Base-by-base conservation (phyloP, 2,113 vertebrate species). In the Amia ocellicauda region DNA sequence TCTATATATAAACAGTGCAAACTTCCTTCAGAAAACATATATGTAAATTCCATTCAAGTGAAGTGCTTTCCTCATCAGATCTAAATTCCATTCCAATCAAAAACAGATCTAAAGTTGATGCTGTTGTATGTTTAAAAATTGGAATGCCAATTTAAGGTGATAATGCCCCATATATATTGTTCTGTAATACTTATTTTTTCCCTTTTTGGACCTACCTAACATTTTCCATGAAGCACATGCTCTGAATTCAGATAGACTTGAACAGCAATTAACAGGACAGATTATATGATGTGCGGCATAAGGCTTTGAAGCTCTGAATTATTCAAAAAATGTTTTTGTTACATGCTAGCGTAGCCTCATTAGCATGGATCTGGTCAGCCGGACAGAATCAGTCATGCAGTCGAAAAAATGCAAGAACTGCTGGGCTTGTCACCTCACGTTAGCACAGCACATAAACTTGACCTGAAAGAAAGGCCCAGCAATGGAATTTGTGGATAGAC, bases 361-460 rank as follows among this genome's bases (percentile, higher is more conserved):
- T 93, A 93, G 81, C 82, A 83, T 87, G 83, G 73, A 79, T 80
- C 69, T 85, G 81, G 75, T 86, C 78, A 84, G 80, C 75, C 72
- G 73, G 73, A 67, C 80, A 66, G 64, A 84, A 74, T 85, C 83
- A 86, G 70, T 89, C 86, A 87, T 66, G 80, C 85, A 72, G 78
- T 79, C 24, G 4, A 77, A 80, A 73, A 74, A 87, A 86, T 79
- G 78, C 72, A 75, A 2, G 7, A 84, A 79, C 76, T 80, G 80
- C 76, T 78, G 88, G 81, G 80, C 84, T 82, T 91, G 93, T 94
- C 91, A 72, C 76, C 79, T 89, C 83, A 49, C 78, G 85, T 94
- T 91, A 93, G 79, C 81, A 86, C 74, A 70, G 53, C 69, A 71
- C 69, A 74, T 57, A 76, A 69, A 85, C 81, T 77, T 78, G 80